Evolutionary conservation across 2,113 vertebrate genomes (phyloP).

Genomic region (Stigmatopora nigra): DNA sequence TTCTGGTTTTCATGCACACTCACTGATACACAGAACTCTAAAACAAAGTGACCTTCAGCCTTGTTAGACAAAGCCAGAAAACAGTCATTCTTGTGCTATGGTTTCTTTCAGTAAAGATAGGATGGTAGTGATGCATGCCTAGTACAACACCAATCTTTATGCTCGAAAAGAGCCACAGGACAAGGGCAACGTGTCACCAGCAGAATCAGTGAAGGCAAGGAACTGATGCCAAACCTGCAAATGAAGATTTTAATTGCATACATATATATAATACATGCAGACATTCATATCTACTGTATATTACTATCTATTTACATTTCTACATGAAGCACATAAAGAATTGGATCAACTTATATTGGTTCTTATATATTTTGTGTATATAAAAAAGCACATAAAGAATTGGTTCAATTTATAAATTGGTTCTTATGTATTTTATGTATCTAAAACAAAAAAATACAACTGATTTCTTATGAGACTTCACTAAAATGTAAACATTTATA

Average conservation of each 20-base stretch:
- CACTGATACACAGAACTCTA: slow-evolving; percentile 12
- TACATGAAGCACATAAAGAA: no score
- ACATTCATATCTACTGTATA: no score
- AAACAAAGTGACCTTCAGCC: slow-evolving; percentile 14
- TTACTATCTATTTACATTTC: no score
- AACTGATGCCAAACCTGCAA: neutral
- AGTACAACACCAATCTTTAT: neutral
- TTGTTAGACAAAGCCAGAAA: slow-evolving; percentile 7
- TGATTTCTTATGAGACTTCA: no score
- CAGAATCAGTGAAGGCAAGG: neutral
- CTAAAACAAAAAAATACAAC: no score
- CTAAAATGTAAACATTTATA: no score
- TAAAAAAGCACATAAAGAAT: no score
- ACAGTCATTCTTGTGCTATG: slow-evolving; percentile 18
- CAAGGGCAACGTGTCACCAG: neutral
- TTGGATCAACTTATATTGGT: no score
- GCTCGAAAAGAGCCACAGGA: neutral
- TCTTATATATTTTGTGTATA: no score
- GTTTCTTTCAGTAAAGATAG: slow-evolving; percentile 10
- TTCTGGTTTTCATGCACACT: slow-evolving; percentile 13
- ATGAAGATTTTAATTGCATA: neutral
- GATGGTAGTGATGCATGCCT: slow-evolving; percentile 11
- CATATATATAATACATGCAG: no score
- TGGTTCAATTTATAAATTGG: no score
- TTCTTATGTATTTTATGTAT: no score